phyloP scores from a whole-genome alignment of 1,140 invertebrate genomes.

The Drosophila lini region DNA sequence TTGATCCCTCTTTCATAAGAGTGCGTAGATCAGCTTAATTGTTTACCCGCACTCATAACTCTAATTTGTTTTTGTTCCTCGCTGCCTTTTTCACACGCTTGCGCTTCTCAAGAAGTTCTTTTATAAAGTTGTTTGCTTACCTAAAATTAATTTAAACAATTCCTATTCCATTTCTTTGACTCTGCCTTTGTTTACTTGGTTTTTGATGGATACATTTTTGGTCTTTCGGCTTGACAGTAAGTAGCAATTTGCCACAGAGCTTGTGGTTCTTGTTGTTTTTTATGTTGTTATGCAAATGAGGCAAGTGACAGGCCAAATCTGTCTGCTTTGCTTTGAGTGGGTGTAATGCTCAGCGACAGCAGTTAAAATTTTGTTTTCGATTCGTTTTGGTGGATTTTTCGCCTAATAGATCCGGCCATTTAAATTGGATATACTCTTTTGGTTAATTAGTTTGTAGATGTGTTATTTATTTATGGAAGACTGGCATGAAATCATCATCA shows the following conservation, averaged over 20 bases:
- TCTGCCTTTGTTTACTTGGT: slow-evolving; percentile 39
- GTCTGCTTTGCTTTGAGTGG: slow-evolving; percentile 20
- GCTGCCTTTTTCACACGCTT: slow-evolving; percentile 47
- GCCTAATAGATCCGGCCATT: slow-evolving; percentile 30
- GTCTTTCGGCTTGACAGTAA: slow-evolving; percentile 55
- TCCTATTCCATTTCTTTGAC: slow-evolving; percentile 40
- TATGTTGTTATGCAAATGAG: slow-evolving; percentile 51
- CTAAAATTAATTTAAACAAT: slow-evolving; percentile 50
- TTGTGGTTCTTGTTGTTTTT: not conserved
- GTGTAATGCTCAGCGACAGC: slow-evolving; percentile 26
- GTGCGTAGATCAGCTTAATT: slow-evolving; percentile 60
- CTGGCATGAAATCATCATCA: not conserved
- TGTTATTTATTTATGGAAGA: slow-evolving; percentile 3
- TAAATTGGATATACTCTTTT: slow-evolving; percentile 2
- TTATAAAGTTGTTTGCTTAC: slow-evolving; percentile 43
- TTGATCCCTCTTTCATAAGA: slow-evolving; percentile 45
- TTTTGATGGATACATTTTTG: slow-evolving; percentile 59
- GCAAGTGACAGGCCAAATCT: slow-evolving; percentile 35
- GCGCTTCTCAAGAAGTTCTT: slow-evolving; percentile 31
- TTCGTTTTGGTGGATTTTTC: slow-evolving; percentile 20
- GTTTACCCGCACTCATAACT: slow-evolving; percentile 53
- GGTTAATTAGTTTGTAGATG: slow-evolving; percentile 12
- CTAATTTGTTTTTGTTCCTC: slow-evolving; percentile 59
- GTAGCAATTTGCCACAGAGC: slow-evolving; percentile 58
- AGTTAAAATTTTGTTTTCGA: slow-evolving; percentile 20